Percentiles rank a stretch among this genome's conserved stretches.
These are phyloP conservation scores for Cerceris rybyensis DNA, from an alignment of 2,888 invertebrate species.

Conservation along the genomic window DNA sequence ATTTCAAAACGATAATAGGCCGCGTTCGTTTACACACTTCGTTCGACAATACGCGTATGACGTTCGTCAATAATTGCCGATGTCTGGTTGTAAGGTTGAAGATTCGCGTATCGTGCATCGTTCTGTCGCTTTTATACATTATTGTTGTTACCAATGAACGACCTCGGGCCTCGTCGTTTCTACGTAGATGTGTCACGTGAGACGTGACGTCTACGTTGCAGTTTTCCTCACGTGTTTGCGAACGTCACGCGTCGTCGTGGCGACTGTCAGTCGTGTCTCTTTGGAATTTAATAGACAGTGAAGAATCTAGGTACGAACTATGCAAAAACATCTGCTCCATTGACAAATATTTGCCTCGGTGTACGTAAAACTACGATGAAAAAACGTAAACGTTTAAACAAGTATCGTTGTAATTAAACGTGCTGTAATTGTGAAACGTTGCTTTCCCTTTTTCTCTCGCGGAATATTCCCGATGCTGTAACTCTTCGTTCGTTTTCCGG, in stretches of 20 bases:
- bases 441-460: too few relatives aligned
- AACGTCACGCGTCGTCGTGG: conserved; percentile 62
- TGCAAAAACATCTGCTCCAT: background rate
- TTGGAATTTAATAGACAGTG: background rate
- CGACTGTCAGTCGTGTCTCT: conserved; percentile 16
- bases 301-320: background rate
- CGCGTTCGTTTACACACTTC: conserved; percentile 10
- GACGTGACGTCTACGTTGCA: conserved; percentile 57
- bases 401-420: too few relatives aligned
- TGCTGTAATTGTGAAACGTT: too few relatives aligned
- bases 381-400: too few relatives aligned
- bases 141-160: conserved; percentile 41
- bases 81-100: conserved; percentile 14
- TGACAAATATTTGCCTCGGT: background rate
- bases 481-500: too few relatives aligned
- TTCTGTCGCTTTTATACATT: conserved; percentile 31
- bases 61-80: conserved; percentile 39
- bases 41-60: conserved; percentile 45
- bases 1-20: conserved; percentile 22
- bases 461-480: too few relatives aligned
- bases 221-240: conserved; percentile 55
- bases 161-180: conserved; percentile 42
- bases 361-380: too few relatives aligned
- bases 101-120: conserved; percentile 19
- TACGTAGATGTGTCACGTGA: conserved; percentile 60